phyloP scores from a whole-genome alignment of 1,140 invertebrate species.

The Drosophila nikananu region DNA sequence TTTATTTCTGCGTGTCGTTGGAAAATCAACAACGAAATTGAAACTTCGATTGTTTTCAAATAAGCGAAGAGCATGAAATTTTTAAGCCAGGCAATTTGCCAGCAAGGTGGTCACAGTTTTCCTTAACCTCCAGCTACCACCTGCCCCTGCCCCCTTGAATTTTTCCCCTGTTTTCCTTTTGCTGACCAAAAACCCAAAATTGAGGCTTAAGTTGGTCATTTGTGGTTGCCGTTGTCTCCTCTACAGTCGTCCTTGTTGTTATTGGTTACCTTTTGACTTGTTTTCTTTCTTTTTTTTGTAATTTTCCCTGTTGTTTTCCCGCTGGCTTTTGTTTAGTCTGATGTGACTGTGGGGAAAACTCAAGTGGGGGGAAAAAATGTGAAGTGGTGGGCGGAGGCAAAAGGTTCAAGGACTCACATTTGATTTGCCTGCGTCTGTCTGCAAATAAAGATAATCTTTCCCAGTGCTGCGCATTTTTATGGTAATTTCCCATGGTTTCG shows the following conservation, averaged over 20 bases:
- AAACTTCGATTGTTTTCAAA: conserved; percentile 60
- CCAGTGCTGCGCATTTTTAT: conserved; percentile 76
- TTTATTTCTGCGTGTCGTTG: neutral
- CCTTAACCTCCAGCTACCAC: neutral
- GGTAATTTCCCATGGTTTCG: conserved; percentile 62
- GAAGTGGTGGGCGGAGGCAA: neutral
- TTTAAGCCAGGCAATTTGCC: conserved; percentile 57
- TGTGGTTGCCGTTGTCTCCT: conserved; percentile 38
- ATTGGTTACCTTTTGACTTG: conserved; percentile 44
- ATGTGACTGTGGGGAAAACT: conserved; percentile 54
- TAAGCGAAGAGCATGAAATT: conserved; percentile 57
- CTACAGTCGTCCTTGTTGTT: conserved; percentile 18
- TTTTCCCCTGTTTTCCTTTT: conserved; percentile 16
- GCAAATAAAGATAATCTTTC: conserved; percentile 79
- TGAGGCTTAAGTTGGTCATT: conserved; percentile 59
- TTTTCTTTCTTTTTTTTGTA: conserved; percentile 18
- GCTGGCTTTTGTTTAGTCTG: conserved; percentile 50
- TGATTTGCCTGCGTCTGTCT: conserved; percentile 52
- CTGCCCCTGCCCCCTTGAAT: neutral
- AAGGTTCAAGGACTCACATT: conserved; percentile 73
- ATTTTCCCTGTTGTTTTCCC: conserved; percentile 27
- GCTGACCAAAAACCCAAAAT: conserved; percentile 40
- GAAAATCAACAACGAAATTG: conserved; percentile 46
- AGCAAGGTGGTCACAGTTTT: conserved; percentile 42
- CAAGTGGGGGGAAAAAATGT: conserved; percentile 2